Percentiles rank a stretch among this genome's conserved stretches.
Evolutionary conservation across 1,140 invertebrate species (phyloP).

Genomic region (Bombus superbus): DNA sequence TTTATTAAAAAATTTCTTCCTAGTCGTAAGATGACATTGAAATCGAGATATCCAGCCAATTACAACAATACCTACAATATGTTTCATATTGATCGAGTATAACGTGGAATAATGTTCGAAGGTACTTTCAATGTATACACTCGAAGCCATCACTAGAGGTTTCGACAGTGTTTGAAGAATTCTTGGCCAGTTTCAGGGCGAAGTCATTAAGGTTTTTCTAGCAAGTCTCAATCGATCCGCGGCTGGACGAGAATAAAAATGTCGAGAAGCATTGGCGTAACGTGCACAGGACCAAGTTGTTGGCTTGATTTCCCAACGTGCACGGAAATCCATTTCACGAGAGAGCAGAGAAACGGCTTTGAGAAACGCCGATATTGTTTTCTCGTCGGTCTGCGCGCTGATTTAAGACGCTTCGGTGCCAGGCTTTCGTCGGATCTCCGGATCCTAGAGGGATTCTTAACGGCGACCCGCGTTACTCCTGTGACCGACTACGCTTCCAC

Average conservation of each 20-base stretch:
- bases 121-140: too few species aligned
- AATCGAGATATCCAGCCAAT: too few species aligned
- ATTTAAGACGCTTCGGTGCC: conserved; percentile 19
- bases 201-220: conserved; percentile 19
- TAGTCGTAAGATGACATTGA: too few species aligned
- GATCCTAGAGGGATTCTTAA: conserved; percentile 1
- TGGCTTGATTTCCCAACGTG: conserved; percentile 33
- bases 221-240: conserved; percentile 6
- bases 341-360: conserved; percentile 9
- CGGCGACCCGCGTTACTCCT: not conserved
- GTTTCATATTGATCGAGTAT: not conserved
- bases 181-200: conserved; percentile 1
- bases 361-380: conserved; percentile 43
- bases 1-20: too few species aligned
- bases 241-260: conserved; percentile 20
- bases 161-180: not conserved
- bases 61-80: too few species aligned
- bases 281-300: not conserved
- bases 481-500: not conserved
- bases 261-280: not conserved
- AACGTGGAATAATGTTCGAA: not conserved
- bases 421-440: conserved; percentile 20
- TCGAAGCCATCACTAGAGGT: not conserved
- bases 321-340: conserved; percentile 38
- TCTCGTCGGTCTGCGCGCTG: not conserved